Percentiles rank a stretch among this genome's conserved stretches.
These are phyloP conservation scores for Zoanthus sansibaricus DNA, from an alignment of 92 coral and sea anemone genomes.

Conservation along the genomic window DNA sequence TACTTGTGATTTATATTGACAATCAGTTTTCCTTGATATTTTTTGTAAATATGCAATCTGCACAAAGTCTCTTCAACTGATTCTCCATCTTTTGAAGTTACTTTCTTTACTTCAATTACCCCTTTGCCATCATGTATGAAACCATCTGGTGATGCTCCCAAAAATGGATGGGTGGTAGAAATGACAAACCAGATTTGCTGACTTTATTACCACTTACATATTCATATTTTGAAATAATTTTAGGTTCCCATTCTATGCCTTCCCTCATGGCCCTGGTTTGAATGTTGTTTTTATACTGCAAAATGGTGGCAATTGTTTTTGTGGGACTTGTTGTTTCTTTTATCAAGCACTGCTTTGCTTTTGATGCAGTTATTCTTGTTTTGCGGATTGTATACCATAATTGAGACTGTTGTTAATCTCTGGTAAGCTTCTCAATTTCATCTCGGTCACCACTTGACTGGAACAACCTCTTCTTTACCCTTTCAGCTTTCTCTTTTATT, in stretches of 20 bases:
- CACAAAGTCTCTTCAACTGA: conserved; percentile 14
- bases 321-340: conserved; percentile 30
- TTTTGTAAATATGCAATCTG: conserved; percentile 16
- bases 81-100: conserved; percentile 29
- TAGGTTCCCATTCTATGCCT: conserved; percentile 14
- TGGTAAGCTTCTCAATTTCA: conserved; percentile 29
- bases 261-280: conserved; percentile 13
- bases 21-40: conserved; percentile 4
- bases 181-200: conserved; percentile 12
- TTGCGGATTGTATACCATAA: conserved; percentile 41
- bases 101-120: conserved; percentile 36
- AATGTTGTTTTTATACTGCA: conserved; percentile 1
- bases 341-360: conserved; percentile 38
- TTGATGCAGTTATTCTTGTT: conserved; percentile 45
- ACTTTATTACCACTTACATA: neutral
- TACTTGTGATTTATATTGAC: conserved; percentile 12
- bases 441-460: conserved; percentile 31
- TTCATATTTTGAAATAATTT: neutral
- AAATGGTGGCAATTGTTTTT: conserved; percentile 7
- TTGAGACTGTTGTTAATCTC: conserved; percentile 32
- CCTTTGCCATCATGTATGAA: conserved; percentile 31
- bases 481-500: conserved; percentile 15
- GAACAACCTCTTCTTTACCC: conserved; percentile 38
- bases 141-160: conserved; percentile 44
- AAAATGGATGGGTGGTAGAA: conserved; percentile 24